Percentiles rank a stretch among this genome's conserved stretches.
Evolutionary conservation across 2,797 vertebrate genomes (phyloP).

Genomic region (Poecile montanus): DNA sequence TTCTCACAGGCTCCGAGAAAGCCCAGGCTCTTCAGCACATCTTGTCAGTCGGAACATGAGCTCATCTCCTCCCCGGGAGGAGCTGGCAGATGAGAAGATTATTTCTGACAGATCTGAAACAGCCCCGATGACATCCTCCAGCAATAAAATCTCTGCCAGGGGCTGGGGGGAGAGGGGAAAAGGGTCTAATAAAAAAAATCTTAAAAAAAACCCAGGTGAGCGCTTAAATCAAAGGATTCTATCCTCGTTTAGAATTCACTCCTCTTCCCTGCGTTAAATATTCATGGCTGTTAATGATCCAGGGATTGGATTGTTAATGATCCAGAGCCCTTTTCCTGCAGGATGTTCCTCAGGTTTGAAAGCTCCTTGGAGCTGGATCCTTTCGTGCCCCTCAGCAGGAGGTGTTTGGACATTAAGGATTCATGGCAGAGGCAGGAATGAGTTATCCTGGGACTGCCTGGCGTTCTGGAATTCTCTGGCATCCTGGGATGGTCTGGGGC

Average conservation of each 20-base stretch:
- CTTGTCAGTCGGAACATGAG: constrained; percentile 73
- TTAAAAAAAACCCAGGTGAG: neutral
- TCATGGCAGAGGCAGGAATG: neutral
- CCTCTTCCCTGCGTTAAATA: neutral
- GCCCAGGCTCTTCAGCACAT: constrained; percentile 67
- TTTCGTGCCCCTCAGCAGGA: neutral
- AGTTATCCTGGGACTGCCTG: neutral
- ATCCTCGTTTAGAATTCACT: neutral
- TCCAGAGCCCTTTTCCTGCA: neutral
- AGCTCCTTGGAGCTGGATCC: neutral
- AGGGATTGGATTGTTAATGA: neutral
- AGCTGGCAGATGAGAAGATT: constrained; percentile 77
- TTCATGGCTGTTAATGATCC: neutral
- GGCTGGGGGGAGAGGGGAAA: neutral
- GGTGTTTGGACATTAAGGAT: neutral
- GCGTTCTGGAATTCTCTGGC: neutral
- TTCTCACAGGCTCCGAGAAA: constrained; percentile 66
- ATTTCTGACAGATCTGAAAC: constrained; percentile 77
- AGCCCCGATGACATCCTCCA: constrained; percentile 57
- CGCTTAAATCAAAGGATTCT: neutral
- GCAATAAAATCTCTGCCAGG: constrained; percentile 12
- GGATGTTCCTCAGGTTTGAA: neutral
- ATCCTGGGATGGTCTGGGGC: neutral
- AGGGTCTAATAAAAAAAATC: constrained; percentile 55
- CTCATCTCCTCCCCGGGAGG: constrained; percentile 69